Conservation (phyloP, 2,888 invertebrate species). For the Nephrocerus scutellatus region DNA sequence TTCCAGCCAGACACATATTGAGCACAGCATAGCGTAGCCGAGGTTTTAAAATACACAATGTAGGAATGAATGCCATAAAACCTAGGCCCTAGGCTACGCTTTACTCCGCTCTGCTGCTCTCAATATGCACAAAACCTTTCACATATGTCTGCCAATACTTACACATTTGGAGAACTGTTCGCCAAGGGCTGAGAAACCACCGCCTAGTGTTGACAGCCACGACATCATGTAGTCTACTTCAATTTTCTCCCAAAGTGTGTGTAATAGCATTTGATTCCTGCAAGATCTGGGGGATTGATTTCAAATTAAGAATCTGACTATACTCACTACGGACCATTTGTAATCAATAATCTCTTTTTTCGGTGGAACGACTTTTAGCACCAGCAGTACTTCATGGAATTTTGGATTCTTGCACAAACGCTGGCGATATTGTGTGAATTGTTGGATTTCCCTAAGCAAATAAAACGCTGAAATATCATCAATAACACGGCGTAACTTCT, state of each 20-base stretch:
- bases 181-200: constrained; percentile 92
- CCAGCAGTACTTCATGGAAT: constrained; percentile 26
- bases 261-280: constrained; percentile 51
- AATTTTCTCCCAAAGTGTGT: constrained; percentile 55
- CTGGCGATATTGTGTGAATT: constrained; percentile 27
- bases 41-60: too few relatives aligned
- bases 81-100: too few relatives aligned
- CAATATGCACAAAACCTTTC: too few relatives aligned
- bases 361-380: constrained; percentile 53
- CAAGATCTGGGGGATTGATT: constrained; percentile 21
- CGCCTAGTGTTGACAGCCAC: constrained; percentile 93
- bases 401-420: constrained; percentile 20
- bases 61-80: too few relatives aligned
- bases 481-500: constrained; percentile 21
- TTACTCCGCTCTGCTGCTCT: too few relatives aligned
- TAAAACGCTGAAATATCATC: constrained; percentile 35
- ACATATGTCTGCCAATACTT: constrained; percentile 32
- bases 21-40: too few relatives aligned
- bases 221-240: constrained; percentile 82
- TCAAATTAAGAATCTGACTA: not conserved
- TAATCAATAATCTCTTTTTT: constrained; percentile 61
- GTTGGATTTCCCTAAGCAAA: constrained; percentile 32
- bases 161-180: constrained; percentile 76
- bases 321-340: constrained; percentile 54
- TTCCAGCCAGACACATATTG: too few relatives aligned